Evolutionary conservation across 2,888 invertebrate genomes (phyloP), one percentile per base, ranked within the genome.

Genomic region (Ectemnius cavifrons): DNA sequence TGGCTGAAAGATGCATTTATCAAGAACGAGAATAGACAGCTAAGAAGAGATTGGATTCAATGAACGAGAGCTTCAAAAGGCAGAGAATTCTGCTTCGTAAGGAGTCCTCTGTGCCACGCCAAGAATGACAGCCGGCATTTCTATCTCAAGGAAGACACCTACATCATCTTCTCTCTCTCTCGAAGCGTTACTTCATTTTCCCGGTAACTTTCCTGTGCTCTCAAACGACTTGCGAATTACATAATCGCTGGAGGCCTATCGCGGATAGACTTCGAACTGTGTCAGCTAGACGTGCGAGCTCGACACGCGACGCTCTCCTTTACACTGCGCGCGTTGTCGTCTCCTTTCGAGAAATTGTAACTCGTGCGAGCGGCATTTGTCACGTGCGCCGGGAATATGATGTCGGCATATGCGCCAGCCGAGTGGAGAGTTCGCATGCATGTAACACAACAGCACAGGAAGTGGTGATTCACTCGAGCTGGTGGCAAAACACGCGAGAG

Each of bases 401-500:
- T 52, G 14, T 14, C 52, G 52, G 52, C 37, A 37, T 37, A 37
- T 37, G 52, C 52, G n/a, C 52, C n/a, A 4, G 2, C 52, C 52
- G 52, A 52, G 52, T 6, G 16, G 16, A 52, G 37, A 37, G 37
- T 37, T 37, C 37, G 37, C 37, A 37, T 37, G 37, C 37, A 37
- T 37, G 58, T 63, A 61, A 47, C 52, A 20, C 45, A 23, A 56
- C 66, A 37, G 16, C 37, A 60, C 45, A 75, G 80, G 80, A 80
- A 82, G 59, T 60, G 74, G 63, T 80, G 80, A 82, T 73, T 82
- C 81, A 80, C 63, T 11, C n/a, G 47, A 27, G 47, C 16, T 3
- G 52, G 52, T 16, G 52, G 52, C 52, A 52, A 52, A 63, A 66
- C 46, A 49, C 16, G 37, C 27, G 27, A 49, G 6, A 64, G 27